These are phyloP conservation scores for Archaeoteleia sp. DNA, from an alignment of 2,888 invertebrate species.

Conservation along the genomic window DNA sequence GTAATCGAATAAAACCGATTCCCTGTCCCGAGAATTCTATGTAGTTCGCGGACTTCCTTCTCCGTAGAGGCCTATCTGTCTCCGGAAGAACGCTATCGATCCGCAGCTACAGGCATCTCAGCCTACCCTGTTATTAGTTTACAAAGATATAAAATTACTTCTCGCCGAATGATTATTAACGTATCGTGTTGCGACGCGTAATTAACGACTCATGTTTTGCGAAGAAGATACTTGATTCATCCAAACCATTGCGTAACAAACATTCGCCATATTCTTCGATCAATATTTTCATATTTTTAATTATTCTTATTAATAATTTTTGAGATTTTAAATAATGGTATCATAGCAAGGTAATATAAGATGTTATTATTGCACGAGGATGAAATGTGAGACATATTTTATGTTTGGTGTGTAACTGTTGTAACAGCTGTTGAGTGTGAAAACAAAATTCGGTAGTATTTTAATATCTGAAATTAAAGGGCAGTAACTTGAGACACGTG, in stretches of 20 bases:
- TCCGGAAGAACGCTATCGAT: slow-evolving; percentile 60
- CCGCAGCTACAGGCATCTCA: slow-evolving; percentile 57
- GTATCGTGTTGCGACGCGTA: slow-evolving; percentile 60
- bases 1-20: slow-evolving; percentile 51
- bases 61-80: slow-evolving; percentile 50
- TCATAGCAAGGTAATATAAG: too few relatives aligned
- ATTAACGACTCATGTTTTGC: slow-evolving; percentile 40
- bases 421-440: too few relatives aligned
- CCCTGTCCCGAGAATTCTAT: slow-evolving; percentile 33
- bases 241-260: neutral
- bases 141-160: slow-evolving; percentile 67
- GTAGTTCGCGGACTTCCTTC: slow-evolving; percentile 48
- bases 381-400: too few relatives aligned
- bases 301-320: neutral
- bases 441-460: too few relatives aligned
- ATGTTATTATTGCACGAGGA: too few relatives aligned
- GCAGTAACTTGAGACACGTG: too few relatives aligned
- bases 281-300: neutral
- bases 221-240: slow-evolving; percentile 10
- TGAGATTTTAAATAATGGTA: too few relatives aligned
- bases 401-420: too few relatives aligned
- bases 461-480: too few relatives aligned
- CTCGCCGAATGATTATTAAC: slow-evolving; percentile 62
- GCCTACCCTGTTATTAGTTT: slow-evolving; percentile 66
- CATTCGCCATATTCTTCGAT: slow-evolving; percentile 1